These are phyloP conservation scores for Drosophila pallidifrons DNA, from an alignment of 1,140 invertebrate genomes.

Conservation along the genomic window DNA sequence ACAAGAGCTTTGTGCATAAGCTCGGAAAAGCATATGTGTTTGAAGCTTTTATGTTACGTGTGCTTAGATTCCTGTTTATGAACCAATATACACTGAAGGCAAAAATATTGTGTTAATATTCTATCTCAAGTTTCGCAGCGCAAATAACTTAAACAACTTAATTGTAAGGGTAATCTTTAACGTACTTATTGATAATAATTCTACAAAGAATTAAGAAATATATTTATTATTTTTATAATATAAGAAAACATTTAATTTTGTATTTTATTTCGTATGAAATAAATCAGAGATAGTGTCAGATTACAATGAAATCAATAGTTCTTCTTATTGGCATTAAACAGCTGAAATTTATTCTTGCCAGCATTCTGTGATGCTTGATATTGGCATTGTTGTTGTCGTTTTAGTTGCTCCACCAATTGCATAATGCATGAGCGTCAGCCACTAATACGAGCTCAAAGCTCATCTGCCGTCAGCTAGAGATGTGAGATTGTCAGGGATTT, in stretches of 20 bases:
- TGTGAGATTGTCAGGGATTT: background rate
- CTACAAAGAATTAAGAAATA: no score
- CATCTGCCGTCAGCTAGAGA: background rate
- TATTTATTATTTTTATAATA: no score
- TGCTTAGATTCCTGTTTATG: background rate
- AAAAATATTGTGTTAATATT: background rate
- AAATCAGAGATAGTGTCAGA: background rate
- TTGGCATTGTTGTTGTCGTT: constrained; percentile 50
- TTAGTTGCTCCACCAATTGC: constrained; percentile 54
- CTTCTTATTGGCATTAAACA: constrained; percentile 31
- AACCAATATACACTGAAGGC: background rate
- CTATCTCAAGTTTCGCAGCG: no score
- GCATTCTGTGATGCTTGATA: constrained; percentile 38
- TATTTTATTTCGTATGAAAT: no score
- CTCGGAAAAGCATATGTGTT: background rate
- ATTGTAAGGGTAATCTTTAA: no score
- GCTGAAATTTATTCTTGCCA: constrained; percentile 44
- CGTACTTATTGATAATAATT: no score
- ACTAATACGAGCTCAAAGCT: constrained; percentile 29
- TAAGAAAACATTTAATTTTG: no score
- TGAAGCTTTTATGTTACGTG: background rate
- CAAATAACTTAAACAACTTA: no score
- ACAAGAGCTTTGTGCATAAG: background rate
- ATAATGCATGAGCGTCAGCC: constrained; percentile 68
- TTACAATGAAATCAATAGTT: constrained; percentile 20